Evolutionary conservation across 2,113 vertebrate genomes (phyloP), one percentile per base, ranked within the genome.

Genomic region (Noctilio leporinus): DNA sequence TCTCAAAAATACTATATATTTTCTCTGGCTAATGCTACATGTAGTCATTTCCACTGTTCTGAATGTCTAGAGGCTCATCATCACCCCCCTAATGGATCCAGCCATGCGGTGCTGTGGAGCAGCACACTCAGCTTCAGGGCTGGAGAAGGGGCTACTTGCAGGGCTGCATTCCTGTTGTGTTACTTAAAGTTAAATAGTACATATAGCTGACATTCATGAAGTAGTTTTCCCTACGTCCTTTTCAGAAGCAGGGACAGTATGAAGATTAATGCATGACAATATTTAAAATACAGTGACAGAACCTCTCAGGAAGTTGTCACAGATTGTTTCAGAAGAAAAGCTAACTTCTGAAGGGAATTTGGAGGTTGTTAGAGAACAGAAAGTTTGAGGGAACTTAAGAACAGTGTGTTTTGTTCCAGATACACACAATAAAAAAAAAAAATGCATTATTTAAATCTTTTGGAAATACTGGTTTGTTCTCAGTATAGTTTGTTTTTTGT

Each of bases 261-360:
- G 33, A 81, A 90, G 72, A 90, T 84, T 67, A 96, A 94, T 93
- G 84, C 88, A 92, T 96, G 62, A 88, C 35, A 94, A 26, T 8
- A 17, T 12, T 94, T 87, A 85, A 55, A 81, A 93, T 95, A 81
- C 90, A 67, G 35, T 77, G 80, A 92, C 70, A 78, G 77, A 67
- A 26, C 24, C 26, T 76, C 75, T 93, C 73, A 19, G 64, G 53
- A 92, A 93, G 77, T 65, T 30, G 24, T 38, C 20, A 7, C 9
- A 43, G 14, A 73, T 62, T 59, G 69, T 84, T 94, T 92, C 40
- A 84, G 65, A 94, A 70, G 65, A 43, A 92, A 94, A 89, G 26
- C 30, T 16, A 33, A 64, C 53, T 92, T 93, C 53, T 57, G 59
- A 72, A 91, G 59, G 40, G 43, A 81, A 86, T 67, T 88, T 65